These are phyloP conservation scores for Lithophane socia DNA, from an alignment of 2,888 invertebrate species.

Conservation along the genomic window DNA sequence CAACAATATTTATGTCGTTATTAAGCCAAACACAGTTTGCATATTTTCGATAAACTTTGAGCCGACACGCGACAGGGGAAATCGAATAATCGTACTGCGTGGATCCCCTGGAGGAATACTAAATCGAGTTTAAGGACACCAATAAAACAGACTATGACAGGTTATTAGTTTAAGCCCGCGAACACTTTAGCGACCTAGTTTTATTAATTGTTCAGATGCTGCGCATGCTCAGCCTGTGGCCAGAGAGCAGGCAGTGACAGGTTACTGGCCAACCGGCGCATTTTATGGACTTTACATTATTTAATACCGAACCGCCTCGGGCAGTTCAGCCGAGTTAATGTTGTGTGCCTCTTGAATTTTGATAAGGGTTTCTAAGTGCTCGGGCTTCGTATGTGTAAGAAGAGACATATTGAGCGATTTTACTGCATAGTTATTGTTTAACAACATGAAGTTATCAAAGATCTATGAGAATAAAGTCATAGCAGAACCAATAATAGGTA, in stretches of 20 bases:
- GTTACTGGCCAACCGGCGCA: constrained; percentile 29
- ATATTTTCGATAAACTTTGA: constrained; percentile 44
- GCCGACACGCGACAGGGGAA: constrained; percentile 33
- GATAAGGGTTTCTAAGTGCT: constrained; percentile 19
- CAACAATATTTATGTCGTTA: constrained; percentile 30
- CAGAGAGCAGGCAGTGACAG: constrained; percentile 34
- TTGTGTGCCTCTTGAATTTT: constrained; percentile 28
- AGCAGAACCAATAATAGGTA: too few relatives aligned
- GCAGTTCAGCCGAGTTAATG: constrained; percentile 28
- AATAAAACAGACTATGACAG: constrained; percentile 57
- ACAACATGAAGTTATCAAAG: background rate
- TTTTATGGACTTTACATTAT: constrained; percentile 51
- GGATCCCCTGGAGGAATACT: constrained; percentile 57
- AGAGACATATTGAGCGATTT: constrained; percentile 5
- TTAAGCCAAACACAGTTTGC: constrained; percentile 34
- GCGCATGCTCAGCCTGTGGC: constrained; percentile 54
- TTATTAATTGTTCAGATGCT: constrained; percentile 58
- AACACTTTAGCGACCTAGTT: constrained; percentile 62
- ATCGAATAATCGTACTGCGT: constrained; percentile 44
- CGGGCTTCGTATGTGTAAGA: constrained; percentile 2
- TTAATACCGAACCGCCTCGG: constrained; percentile 43
- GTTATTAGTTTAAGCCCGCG: constrained; percentile 63
- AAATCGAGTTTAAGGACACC: constrained; percentile 56
- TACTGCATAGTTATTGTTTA: too few relatives aligned
- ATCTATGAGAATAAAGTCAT: background rate